Evolutionary conservation across 2,113 vertebrate genomes (phyloP).

Genomic region (Lontra canadensis): DNA sequence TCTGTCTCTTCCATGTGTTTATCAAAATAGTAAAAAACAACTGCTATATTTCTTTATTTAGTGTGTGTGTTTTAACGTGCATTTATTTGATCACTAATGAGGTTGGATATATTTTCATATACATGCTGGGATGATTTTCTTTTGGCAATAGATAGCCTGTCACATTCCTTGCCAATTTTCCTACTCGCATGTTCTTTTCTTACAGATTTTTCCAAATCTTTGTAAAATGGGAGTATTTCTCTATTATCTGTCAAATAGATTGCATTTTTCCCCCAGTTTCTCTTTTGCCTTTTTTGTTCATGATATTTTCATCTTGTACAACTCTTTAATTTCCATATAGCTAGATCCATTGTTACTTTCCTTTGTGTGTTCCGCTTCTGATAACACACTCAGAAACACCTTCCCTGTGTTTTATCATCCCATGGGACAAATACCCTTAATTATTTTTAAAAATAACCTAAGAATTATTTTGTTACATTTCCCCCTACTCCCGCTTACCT

Average conservation of each 20-base stretch:
- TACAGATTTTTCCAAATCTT: not conserved
- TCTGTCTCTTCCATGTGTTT: not conserved
- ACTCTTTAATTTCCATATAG: not conserved
- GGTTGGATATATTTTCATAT: not conserved
- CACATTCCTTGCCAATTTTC: not conserved
- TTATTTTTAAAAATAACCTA: slow-evolving; percentile 49
- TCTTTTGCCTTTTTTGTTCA: slow-evolving; percentile 30
- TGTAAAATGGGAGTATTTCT: not conserved
- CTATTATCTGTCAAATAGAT: not conserved
- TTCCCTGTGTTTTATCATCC: not conserved
- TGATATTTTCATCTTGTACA: not conserved
- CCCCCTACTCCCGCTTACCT: not conserved
- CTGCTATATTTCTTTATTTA: not conserved
- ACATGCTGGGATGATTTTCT: slow-evolving; percentile 7
- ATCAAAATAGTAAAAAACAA: not conserved
- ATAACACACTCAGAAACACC: not conserved
- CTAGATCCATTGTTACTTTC: not conserved
- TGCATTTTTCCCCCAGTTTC: not conserved
- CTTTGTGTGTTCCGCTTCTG: not conserved
- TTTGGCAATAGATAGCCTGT: not conserved
- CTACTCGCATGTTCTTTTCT: slow-evolving; percentile 10
- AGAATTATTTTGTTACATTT: slow-evolving; percentile 18
- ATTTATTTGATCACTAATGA: not conserved
- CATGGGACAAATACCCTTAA: not conserved
- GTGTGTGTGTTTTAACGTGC: not conserved